phyloP scores from a whole-genome alignment of 2,113 vertebrate genomes.

The Mesocricetus auratus region DNA sequence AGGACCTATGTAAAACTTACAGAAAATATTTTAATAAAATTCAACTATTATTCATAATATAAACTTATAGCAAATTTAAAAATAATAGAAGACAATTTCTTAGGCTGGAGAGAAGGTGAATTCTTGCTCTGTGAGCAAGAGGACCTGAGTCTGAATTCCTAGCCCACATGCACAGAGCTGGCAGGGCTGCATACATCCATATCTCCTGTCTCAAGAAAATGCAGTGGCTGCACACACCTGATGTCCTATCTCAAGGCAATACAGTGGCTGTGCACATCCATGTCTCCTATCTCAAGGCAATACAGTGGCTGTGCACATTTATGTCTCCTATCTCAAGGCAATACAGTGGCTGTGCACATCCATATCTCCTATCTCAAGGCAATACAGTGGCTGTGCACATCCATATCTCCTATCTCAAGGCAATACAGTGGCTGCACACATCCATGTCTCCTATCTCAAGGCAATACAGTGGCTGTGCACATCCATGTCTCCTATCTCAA shows the following conservation, averaged over 20 bases:
- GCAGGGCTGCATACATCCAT: background rate
- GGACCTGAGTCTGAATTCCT: background rate
- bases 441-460: background rate
- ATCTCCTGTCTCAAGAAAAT: background rate
- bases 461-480: background rate
- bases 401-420: no score
- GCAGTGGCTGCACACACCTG: no score
- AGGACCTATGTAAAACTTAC: background rate
- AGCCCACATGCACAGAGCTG: background rate
- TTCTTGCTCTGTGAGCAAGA: background rate
- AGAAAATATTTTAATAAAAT: constrained; percentile 42
- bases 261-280: no score
- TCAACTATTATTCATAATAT: background rate
- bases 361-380: no score
- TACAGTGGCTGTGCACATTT: no score
- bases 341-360: no score
- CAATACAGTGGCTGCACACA: background rate
- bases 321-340: no score
- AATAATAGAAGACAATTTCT: background rate
- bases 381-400: no score
- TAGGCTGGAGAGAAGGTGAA: background rate
- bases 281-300: no score
- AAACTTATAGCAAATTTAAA: background rate
- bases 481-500: no score
- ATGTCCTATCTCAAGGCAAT: no score